Base-by-base conservation (phyloP, 35 echinoderm and acorn worm species). In the Ptychodera flava region DNA sequence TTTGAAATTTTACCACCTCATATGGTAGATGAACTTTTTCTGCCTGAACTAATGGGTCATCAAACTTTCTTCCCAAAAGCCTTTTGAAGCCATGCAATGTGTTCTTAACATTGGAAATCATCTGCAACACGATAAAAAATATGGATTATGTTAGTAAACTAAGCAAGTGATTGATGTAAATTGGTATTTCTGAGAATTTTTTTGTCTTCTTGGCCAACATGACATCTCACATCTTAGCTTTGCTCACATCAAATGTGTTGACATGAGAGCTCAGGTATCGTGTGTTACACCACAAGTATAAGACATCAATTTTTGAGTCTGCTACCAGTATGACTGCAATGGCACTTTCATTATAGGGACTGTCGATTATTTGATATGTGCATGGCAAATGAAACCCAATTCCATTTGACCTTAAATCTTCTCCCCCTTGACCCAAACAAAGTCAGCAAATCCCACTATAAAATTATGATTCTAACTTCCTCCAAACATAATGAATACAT, bases 1-100 rank as follows among this genome's bases (percentile, higher is more conserved):
- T 84, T 33, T 52, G 34, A 28, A 77, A 33, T 45, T 92, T 85
- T 30, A 89, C 79, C 0, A 91, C 81, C 37, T 92, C 88, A 53
- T 92, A 94, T 29, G 92, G 95, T 28, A 85, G 36, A n/a, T 53
- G 78, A 30, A 84, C 75, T 0, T 90, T 78, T 82, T 97, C 95
- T 77, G 79, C 80, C 75, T 97, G 90, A 78, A 97, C 87, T 27
- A 82, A 77, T 15, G 95, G 92, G 76, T 97, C 91, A 35, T 81
- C 85, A 85, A 35, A 94, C 75, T 88, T 85, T 33, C 92, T 77
- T 33, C 90, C 95, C 15, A 97, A 89, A 31, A 97, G 90, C 37
- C 92, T 84, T 82, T 97, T 97, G 80, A 97, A 97, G 35, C 89
- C 81, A 83, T 89, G 80, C 0, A 94, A n/a, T 29, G 95, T 97